These are phyloP conservation scores for Drosophila navojoa DNA, from an alignment of 1,140 invertebrate species.

Conservation along the genomic window DNA sequence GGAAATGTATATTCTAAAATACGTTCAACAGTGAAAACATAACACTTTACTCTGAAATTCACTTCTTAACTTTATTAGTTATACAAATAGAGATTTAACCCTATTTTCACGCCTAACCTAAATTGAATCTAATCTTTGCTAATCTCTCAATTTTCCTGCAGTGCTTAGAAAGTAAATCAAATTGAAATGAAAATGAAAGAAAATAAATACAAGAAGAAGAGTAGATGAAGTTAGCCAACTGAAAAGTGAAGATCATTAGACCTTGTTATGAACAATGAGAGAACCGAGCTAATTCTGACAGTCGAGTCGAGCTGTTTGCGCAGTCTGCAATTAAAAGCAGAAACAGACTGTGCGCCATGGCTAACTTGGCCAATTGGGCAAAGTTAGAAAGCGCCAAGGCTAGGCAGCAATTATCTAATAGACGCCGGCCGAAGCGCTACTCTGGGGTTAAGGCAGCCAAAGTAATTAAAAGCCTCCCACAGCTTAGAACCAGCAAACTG, in stretches of 20 bases:
- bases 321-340: constrained; percentile 42
- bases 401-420: constrained; percentile 52
- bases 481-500: constrained; percentile 22
- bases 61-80: too few relatives aligned
- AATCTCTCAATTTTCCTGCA: background rate
- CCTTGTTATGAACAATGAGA: constrained; percentile 27
- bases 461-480: constrained; percentile 35
- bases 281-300: constrained; percentile 47
- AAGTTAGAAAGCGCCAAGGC: constrained; percentile 57
- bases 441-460: background rate
- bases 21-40: too few relatives aligned
- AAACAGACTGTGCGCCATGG: constrained; percentile 47
- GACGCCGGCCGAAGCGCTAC: constrained; percentile 7
- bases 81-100: too few relatives aligned
- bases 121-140: too few relatives aligned
- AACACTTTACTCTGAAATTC: too few relatives aligned
- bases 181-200: constrained; percentile 37
- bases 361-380: constrained; percentile 20
- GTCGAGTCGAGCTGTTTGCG: constrained; percentile 7
- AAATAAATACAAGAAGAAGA: too few relatives aligned
- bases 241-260: constrained; percentile 36
- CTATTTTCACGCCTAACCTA: too few relatives aligned
- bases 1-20: too few relatives aligned
- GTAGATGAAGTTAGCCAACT: background rate
- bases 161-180: constrained; percentile 31